Evolutionary conservation across 2,113 vertebrate species (phyloP).

Genomic region (Oncorhynchus kisutch): DNA sequence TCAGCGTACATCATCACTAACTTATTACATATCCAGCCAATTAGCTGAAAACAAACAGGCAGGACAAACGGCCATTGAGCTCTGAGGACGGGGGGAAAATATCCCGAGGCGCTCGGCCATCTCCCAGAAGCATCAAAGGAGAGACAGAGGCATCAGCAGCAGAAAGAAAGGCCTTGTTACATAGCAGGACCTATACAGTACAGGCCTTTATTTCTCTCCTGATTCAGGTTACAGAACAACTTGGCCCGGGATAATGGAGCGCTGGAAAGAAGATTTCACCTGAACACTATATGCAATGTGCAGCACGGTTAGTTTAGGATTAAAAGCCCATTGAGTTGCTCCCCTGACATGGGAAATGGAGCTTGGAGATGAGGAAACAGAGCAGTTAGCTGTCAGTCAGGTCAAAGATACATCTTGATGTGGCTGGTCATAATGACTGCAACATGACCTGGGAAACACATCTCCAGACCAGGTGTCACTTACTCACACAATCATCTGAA

Average conservation of each 20-base stretch:
- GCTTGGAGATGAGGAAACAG: slow-evolving; percentile 70
- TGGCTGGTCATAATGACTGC: slow-evolving; percentile 57
- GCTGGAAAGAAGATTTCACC: slow-evolving; percentile 84
- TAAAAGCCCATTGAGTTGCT: slow-evolving; percentile 80
- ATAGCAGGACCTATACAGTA: slow-evolving; percentile 83
- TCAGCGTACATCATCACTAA: slow-evolving; percentile 93
- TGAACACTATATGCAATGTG: slow-evolving; percentile 76
- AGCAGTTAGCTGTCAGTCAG: slow-evolving; percentile 63
- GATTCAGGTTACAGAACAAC: slow-evolving; percentile 88
- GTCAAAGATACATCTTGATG: slow-evolving; percentile 74
- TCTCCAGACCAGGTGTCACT: slow-evolving; percentile 43
- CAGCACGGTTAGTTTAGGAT: slow-evolving; percentile 84
- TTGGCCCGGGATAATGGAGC: slow-evolving; percentile 70
- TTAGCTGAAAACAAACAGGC: slow-evolving; percentile 97
- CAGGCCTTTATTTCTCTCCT: slow-evolving; percentile 79
- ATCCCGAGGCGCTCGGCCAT: slow-evolving; percentile 85
- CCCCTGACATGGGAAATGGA: slow-evolving; percentile 76
- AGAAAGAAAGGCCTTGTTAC: slow-evolving; percentile 92
- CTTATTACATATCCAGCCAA: slow-evolving; percentile 98
- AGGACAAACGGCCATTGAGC: slow-evolving; percentile 94
- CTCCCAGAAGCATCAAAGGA: slow-evolving; percentile 85
- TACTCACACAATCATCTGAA: slow-evolving; percentile 62
- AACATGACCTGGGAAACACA: slow-evolving; percentile 58
- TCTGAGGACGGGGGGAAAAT: slow-evolving; percentile 84
- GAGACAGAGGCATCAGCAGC: slow-evolving; percentile 70